Evolutionary conservation across 2,888 invertebrate species (phyloP), one percentile per base, ranked within the genome.

Genomic region (Mythimna impura): DNA sequence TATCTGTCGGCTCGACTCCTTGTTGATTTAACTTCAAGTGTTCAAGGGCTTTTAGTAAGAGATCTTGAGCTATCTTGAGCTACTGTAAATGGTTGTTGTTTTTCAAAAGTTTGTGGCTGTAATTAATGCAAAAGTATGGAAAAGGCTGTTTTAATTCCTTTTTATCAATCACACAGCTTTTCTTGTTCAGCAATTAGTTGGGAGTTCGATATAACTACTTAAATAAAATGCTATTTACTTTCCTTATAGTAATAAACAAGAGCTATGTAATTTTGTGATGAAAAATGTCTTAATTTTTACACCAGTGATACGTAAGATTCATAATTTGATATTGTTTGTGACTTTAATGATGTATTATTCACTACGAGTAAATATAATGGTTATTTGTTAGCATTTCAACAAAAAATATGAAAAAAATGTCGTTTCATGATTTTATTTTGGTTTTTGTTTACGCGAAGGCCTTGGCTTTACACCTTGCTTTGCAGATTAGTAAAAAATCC

Each of bases 1-100:
- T 60, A 85, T 86, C 73, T 85, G 78, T 76, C 76, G 80, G 36
- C 69, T 82, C 60, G 76, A 84, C 71, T 73, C 74, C 71, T 67
- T 84, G 71, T 66, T 84, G 79, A 71, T 86, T 84, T 84, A 86
- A 71, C 67, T 85, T 83, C 71, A 57, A 76, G 64, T 74, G 73
- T 75, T 83, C 69, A 36, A 71, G 60, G 60, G 58, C 73, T 67
- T 84, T 75, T 58, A 57, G 58, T 52, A 72, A 80, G 74, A 71
- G 66, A 70, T 64, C 52, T 68, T 78, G 52, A 69, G 64, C 47
- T 34, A 17, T 17, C n/a, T 68, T 78, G 52, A 69, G 64, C 47
- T 34, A 17, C 17, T 20, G 25, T 67, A 40, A 65, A 72, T 64
- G 40, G 47, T 34, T 50, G 47, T 54, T 61, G 36, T 72, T 61